phyloP scores from a whole-genome alignment of 2,113 vertebrate genomes.

The Trogon melanurus region DNA sequence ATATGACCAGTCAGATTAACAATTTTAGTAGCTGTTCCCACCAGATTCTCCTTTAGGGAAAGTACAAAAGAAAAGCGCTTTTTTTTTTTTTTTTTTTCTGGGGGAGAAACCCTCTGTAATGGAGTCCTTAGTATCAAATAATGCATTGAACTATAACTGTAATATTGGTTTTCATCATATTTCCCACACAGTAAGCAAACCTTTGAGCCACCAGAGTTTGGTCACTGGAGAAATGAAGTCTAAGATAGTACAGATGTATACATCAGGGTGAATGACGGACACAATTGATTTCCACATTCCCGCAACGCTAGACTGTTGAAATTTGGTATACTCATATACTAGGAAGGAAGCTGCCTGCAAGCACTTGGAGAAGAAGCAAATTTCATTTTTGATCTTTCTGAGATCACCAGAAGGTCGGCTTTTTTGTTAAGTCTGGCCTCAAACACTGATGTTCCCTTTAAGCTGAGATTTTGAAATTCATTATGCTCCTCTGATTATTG shows the following conservation, averaged over 20 bases:
- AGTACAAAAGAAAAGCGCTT: not conserved
- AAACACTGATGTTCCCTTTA: not conserved
- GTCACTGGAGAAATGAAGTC: not conserved
- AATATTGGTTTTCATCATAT: not conserved
- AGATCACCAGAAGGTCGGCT: not conserved
- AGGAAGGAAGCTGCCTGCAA: not conserved
- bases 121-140: not conserved
- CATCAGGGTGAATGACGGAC: not conserved
- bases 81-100: rapidly evolving
- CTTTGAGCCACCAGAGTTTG: not conserved
- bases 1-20: not conserved
- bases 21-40: not conserved
- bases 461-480: not conserved
- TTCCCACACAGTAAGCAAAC: not conserved
- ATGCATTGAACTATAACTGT: not conserved
- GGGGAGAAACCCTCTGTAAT: not conserved
- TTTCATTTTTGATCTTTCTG: not conserved
- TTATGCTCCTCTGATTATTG: not conserved
- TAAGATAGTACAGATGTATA: not conserved
- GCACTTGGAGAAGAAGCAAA: not conserved
- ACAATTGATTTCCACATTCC: not conserved
- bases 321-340: not conserved
- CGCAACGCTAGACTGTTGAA: not conserved
- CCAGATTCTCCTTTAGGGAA: not conserved
- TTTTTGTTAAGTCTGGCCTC: not conserved